These are phyloP conservation scores for Forbesichthys agassizii DNA, from an alignment of 2,113 vertebrate genomes.

Conservation along the genomic window DNA sequence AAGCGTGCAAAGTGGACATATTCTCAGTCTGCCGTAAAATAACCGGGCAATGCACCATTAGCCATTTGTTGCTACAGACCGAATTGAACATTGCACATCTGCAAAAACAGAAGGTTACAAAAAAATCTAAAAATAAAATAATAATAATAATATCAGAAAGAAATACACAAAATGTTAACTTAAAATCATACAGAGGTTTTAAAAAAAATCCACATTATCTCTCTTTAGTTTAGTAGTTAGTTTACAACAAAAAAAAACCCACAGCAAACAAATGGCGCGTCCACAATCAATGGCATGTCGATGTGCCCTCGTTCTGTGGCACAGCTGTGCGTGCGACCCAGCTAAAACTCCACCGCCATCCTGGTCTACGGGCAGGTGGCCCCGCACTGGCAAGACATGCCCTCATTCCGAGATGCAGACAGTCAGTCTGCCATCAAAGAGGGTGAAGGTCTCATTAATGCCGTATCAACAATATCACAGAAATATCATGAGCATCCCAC, in stretches of 20 bases:
- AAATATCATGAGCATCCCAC: no score
- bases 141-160: constrained; percentile 50
- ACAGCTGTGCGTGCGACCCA: neutral
- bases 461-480: no score
- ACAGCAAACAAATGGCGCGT: constrained; percentile 9
- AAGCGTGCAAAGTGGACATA: constrained; percentile 76
- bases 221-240: neutral
- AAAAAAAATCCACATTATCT: neutral
- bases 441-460: no score
- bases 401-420: no score
- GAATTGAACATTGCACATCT: constrained; percentile 57
- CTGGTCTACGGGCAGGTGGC: no score
- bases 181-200: neutral
- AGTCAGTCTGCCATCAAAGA: no score
- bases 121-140: neutral
- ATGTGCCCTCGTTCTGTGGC: constrained; percentile 34
- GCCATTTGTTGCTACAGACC: constrained; percentile 59
- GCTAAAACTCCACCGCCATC: no score
- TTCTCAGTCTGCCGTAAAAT: constrained; percentile 76
- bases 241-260: neutral
- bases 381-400: no score
- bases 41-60: constrained; percentile 71
- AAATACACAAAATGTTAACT: constrained; percentile 14
- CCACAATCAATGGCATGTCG: neutral
- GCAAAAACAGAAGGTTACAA: constrained; percentile 67